phyloP scores from a whole-genome alignment of 2,888 invertebrate species.

The Hydropsyche betteni region DNA sequence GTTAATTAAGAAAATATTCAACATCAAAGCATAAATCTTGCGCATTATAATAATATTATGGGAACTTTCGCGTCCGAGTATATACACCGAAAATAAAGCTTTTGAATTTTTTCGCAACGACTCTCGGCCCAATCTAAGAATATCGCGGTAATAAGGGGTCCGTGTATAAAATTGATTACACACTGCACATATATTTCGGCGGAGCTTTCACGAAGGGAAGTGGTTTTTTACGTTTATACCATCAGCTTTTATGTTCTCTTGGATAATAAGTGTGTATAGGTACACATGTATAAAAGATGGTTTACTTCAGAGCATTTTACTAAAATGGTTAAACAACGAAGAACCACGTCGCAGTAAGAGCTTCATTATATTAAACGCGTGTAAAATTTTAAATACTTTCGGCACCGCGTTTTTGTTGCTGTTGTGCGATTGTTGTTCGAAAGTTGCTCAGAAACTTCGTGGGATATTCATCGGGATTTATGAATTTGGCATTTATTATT shows the following conservation, averaged over 20 bases:
- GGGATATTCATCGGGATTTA: conserved; percentile 42
- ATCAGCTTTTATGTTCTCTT: conserved; percentile 6
- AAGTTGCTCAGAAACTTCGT: neutral
- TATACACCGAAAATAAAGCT: no score
- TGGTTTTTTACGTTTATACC: conserved; percentile 28
- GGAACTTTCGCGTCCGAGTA: no score
- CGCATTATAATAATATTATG: no score
- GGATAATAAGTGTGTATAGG: conserved; percentile 7
- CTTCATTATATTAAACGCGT: no score
- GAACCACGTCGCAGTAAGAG: neutral
- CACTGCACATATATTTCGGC: conserved; percentile 1
- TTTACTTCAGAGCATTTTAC: no score
- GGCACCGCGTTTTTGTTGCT: neutral
- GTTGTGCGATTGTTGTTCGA: no score
- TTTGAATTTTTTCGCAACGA: no score
- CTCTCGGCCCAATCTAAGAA: no score
- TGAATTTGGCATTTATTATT: conserved; percentile 47
- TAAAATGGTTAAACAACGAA: no score
- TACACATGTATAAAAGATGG: neutral
- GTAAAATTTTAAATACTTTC: no score
- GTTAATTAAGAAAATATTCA: conserved; percentile 12
- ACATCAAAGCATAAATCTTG: no score
- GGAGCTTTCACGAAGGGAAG: conserved; percentile 27
- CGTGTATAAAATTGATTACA: conserved; percentile 18
- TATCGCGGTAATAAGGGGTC: neutral